phyloP scores from a whole-genome alignment of 2,888 invertebrate species.

The Coleophora flavipennella region DNA sequence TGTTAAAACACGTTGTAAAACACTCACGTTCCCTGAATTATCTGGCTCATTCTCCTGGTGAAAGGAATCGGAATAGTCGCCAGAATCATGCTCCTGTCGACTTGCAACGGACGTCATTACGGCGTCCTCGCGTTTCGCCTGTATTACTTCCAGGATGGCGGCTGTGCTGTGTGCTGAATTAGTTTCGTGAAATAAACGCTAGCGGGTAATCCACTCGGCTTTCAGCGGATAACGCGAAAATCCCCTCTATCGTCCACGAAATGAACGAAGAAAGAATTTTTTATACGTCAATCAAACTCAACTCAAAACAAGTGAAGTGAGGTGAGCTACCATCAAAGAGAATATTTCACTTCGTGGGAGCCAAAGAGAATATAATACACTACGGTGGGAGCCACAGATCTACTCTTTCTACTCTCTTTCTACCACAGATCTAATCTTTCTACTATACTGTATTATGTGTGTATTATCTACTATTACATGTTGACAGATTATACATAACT shows the following conservation, averaged over 20 bases:
- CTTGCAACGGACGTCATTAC: constrained; percentile 64
- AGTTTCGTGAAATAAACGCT: constrained; percentile 15
- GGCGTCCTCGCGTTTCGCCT: constrained; percentile 55
- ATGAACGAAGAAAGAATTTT: constrained; percentile 23
- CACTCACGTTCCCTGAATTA: constrained; percentile 63
- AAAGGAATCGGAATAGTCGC: constrained; percentile 65
- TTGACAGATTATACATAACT: no score
- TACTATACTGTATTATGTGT: no score
- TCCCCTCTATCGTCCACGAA: constrained; percentile 43
- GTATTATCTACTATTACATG: no score
- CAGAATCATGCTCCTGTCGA: constrained; percentile 56
- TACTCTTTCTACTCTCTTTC: no score
- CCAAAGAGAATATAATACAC: no score
- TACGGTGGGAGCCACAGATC: no score
- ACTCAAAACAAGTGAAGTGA: no score
- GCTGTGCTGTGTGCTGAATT: constrained; percentile 31
- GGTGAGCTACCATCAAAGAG: no score
- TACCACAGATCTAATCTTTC: no score
- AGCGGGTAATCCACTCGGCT: constrained; percentile 35
- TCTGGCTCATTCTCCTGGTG: constrained; percentile 55
- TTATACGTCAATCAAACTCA: no score
- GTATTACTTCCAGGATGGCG: constrained; percentile 62
- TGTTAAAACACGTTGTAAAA: no score
- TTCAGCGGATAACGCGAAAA: constrained; percentile 32
- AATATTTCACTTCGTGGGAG: no score